Base-by-base conservation (phyloP, 2,113 vertebrate genomes). In the Harpagus bidentatus region DNA sequence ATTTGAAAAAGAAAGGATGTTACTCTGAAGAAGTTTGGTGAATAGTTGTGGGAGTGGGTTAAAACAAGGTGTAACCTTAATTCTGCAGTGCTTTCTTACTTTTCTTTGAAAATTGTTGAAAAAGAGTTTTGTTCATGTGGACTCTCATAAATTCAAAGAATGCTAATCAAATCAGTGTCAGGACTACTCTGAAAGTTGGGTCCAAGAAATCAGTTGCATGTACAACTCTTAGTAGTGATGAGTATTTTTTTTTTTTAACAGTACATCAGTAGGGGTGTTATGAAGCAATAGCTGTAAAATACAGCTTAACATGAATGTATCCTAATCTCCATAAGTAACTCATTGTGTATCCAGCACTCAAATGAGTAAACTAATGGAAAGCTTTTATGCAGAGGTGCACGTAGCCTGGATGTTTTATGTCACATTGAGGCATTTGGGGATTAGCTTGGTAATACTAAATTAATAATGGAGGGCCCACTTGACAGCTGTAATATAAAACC, bases 271-370 rank as follows among this genome's bases (percentile, higher is more conserved):
- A 42, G 29, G 20, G 4, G 9, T 67, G 7, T 45, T 90, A 70
- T 72, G 56, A 95, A 95, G 43, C 21, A 65, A 15, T 76, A 32
- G 13, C 36, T 88, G 21, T 92, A 48, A 86, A 81, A 22, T 73
- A 22, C 20, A 62, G 7, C 17, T 72, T 84, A 36, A 36, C 7
- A 3, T 48, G 16, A 62, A 16, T 42, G 28, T 63, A 14, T 70
- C 32, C 32, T 65, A 10, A 48, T 78, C 36, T 92, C 36, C 14
- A 31, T 36, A 86, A 56, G 52, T 31, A 85, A 40, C 21, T 76
- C 1, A 3, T 38, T 0, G 0, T 52, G 2, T 56, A 25, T 76
- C 26, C 45, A 73, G 26, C 36, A 20, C 25, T 83, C 28, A 36
- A 28, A 25, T 38, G 32, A 38, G 21, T 71, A 63, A 65, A 83